Conservation (phyloP, 1,140 invertebrate species). For the Phocides pigmalion region DNA sequence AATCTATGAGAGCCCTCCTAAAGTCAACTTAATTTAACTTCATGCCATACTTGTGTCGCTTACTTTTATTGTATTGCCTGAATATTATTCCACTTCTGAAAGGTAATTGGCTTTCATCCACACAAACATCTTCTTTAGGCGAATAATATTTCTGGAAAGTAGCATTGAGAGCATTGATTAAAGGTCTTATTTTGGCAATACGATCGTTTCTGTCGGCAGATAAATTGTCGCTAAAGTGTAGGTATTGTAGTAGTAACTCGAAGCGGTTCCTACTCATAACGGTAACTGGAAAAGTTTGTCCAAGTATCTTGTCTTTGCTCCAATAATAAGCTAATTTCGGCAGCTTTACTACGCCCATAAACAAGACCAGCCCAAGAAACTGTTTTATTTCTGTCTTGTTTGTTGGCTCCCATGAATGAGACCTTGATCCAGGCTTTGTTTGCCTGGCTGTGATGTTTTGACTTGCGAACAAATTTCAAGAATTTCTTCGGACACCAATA, state of each 20-base stretch:
- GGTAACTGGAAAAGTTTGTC: conserved; percentile 41
- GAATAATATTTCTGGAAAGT: conserved; percentile 58
- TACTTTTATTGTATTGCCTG: conserved; percentile 64
- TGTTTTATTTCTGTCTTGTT: conserved; percentile 39
- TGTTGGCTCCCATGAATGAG: conserved; percentile 32
- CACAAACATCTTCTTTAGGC: conserved; percentile 55
- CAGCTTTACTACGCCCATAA: conserved; percentile 47
- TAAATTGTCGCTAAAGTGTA: conserved; percentile 48
- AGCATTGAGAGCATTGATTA: conserved; percentile 43
- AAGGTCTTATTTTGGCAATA: conserved; percentile 34
- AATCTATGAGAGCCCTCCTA: too few relatives aligned
- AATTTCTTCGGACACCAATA: too few relatives aligned
- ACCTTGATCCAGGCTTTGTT: too few relatives aligned
- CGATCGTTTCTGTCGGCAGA: conserved; percentile 40
- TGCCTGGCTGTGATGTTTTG: too few relatives aligned
- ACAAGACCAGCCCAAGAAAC: conserved; percentile 44
- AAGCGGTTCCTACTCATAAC: conserved; percentile 45
- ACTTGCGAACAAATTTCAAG: too few relatives aligned
- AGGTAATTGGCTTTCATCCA: conserved; percentile 56
- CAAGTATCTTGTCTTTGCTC: conserved; percentile 38
- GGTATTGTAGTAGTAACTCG: conserved; percentile 45
- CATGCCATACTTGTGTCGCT: conserved; percentile 66
- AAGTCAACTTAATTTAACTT: too few relatives aligned
- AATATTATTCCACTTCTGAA: conserved; percentile 65
- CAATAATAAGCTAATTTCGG: conserved; percentile 46